These are phyloP conservation scores for Cyclophora punctaria DNA, from an alignment of 2,888 invertebrate genomes.

Conservation along the genomic window DNA sequence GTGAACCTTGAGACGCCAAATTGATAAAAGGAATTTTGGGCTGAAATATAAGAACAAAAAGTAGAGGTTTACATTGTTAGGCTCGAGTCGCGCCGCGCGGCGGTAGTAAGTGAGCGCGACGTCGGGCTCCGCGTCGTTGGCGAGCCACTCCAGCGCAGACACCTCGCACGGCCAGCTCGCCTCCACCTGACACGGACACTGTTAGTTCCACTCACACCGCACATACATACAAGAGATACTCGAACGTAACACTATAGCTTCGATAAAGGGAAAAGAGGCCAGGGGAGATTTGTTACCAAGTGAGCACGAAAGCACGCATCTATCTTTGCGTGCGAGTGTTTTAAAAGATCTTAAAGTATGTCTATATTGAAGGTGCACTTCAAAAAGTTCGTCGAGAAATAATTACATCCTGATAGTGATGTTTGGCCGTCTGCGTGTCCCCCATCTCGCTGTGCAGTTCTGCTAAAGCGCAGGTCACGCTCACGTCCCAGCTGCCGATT, in stretches of 20 bases:
- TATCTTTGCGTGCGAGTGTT: too few species aligned
- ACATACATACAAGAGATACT: too few species aligned
- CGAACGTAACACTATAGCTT: too few species aligned
- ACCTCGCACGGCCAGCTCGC: slow-evolving; percentile 63
- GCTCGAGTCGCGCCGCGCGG: slow-evolving; percentile 58
- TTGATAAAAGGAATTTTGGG: too few species aligned
- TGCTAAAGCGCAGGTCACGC: slow-evolving; percentile 91
- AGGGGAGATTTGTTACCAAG: too few species aligned
- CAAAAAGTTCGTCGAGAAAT: not conserved
- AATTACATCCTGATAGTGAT: slow-evolving; percentile 66
- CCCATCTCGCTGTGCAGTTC: slow-evolving; percentile 92
- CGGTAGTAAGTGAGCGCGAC: slow-evolving; percentile 56
- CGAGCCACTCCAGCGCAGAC: slow-evolving; percentile 60
- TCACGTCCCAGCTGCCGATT: slow-evolving; percentile 86
- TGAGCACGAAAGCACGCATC: too few species aligned
- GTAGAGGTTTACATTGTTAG: slow-evolving; percentile 41
- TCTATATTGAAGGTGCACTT: too few species aligned
- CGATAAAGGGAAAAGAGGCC: too few species aligned
- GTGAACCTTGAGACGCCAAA: too few species aligned
- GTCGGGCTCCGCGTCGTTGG: slow-evolving; percentile 51
- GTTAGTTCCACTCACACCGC: too few species aligned
- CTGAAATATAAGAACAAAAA: too few species aligned
- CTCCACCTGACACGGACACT: slow-evolving; percentile 42
- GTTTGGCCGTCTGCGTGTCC: slow-evolving; percentile 79
- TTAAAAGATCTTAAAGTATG: too few species aligned